A percentile compares a stretch with the other conserved stretches of the same genome.
Conservation (phyloP, 2,797 vertebrate genomes). For the Ceyx erithaca region DNA sequence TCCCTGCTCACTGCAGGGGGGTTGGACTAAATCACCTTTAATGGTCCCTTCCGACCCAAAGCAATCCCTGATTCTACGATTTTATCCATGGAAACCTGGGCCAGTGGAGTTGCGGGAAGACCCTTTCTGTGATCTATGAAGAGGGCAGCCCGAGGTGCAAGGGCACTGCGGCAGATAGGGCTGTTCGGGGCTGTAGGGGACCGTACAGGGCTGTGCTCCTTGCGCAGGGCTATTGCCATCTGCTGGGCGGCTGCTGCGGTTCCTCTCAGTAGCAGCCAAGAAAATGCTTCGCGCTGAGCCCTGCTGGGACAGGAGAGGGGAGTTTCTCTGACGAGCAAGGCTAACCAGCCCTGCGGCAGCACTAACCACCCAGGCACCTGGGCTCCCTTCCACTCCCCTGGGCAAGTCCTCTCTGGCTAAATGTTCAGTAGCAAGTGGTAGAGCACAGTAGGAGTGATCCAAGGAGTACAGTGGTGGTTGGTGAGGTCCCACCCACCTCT, state of each 20-base stretch:
- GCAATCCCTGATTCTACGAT: neutral
- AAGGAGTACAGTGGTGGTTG: neutral
- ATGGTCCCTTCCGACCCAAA: neutral
- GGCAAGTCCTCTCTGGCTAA: neutral
- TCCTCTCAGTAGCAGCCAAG: neutral
- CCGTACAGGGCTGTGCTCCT: neutral
- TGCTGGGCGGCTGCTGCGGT: neutral
- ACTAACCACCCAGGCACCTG: neutral
- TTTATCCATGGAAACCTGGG: neutral
- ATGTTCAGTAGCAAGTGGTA: neutral
- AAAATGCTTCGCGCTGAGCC: rapidly evolving
- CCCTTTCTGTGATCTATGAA: neutral
- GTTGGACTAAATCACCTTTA: neutral
- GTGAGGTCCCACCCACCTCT: neutral
- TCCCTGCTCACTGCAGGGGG: neutral
- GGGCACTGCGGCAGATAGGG: neutral
- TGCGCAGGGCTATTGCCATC: slow-evolving; percentile 49
- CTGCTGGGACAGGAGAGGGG: neutral
- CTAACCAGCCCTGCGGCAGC: neutral
- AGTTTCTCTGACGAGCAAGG: rapidly evolving
- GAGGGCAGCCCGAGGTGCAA: rapidly evolving
- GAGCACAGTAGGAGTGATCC: rapidly evolving
- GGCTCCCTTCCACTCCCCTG: neutral
- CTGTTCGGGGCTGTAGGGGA: too few relatives aligned
- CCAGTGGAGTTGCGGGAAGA: neutral